Evolutionary conservation across 2,888 invertebrate genomes (phyloP), one percentile per base, ranked within the genome.

Genomic region (Acrocera orbiculus): DNA sequence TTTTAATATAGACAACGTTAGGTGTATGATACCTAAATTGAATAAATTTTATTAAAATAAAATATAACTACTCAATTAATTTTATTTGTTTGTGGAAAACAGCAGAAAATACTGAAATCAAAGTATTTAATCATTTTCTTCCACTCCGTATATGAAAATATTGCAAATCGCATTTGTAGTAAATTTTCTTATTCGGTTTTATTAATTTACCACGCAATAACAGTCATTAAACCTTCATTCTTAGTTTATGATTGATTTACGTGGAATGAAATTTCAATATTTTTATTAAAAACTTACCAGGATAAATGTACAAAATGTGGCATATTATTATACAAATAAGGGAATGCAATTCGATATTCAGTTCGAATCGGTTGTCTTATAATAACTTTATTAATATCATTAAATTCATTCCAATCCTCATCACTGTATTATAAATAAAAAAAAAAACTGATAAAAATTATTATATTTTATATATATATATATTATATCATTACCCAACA

Each of bases 341-440:
- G 96, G 62, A 98, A 99, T 1, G 98, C 98, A 53, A 99, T 99
- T 46, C 98, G 74, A 58, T 99, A 99, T 61, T 99, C 98, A 0
- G 98, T 99, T 42, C 98, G 72, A 45, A 99, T 87, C 4, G 96
- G 96, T 53, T 98, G 96, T 7, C 98, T 70, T 47, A 99, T 98
- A 42, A 99, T 99, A 49, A 99, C 96, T 64, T 99, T 99, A 61
- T 99, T 98, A 46, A 99, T 98, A 53, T 99, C 98, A 64, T 99
- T 99, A 53, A 99, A 99, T 63, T 99, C 98, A 63, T 99, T 99
- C 98, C 98, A 99, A 58, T 99, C 98, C 64, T 99, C 98, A 64
- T 99, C 98, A 2, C 89, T 81, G 48, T 14, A 63, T 57, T 38
- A 37, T 39, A 36, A 40, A 43, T 37, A 23, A 16, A 11, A n/a